These are phyloP conservation scores for Sesamia nonagrioides DNA, from an alignment of 1,140 invertebrate genomes.

Conservation along the genomic window DNA sequence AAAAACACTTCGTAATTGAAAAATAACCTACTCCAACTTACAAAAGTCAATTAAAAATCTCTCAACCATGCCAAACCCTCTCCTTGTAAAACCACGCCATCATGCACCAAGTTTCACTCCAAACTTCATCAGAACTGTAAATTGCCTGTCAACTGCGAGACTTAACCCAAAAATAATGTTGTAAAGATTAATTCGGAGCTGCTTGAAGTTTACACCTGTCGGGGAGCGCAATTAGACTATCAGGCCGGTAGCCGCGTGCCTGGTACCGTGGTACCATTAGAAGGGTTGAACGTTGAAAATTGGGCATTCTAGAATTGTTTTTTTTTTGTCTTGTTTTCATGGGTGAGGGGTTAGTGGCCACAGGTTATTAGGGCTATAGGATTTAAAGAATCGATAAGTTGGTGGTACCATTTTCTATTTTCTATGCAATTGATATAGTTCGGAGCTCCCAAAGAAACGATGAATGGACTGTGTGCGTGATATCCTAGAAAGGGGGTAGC, in stretches of 20 bases:
- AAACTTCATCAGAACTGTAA: slow-evolving; percentile 7
- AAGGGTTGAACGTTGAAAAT: slow-evolving; percentile 25
- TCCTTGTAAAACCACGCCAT: background rate
- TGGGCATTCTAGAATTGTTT: slow-evolving; percentile 29
- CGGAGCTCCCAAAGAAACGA: no score
- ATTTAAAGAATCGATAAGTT: background rate
- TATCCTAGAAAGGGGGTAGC: no score
- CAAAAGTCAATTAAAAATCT: slow-evolving; percentile 9
- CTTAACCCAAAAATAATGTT: slow-evolving; percentile 36
- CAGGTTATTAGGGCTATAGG: background rate
- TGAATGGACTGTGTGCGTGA: no score
- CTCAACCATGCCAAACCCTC: background rate
- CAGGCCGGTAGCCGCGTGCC: slow-evolving; percentile 1
- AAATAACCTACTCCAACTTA: background rate
- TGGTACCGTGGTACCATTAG: slow-evolving; percentile 23
- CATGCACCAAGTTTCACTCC: background rate
- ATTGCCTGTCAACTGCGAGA: slow-evolving; percentile 21
- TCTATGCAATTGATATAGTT: no score
- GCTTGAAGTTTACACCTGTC: slow-evolving; percentile 40
- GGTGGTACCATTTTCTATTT: background rate
- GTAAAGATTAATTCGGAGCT: slow-evolving; percentile 35
- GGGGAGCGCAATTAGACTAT: slow-evolving; percentile 22
- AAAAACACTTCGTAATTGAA: background rate
- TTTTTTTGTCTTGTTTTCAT: background rate
- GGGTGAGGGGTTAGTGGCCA: background rate